Percentiles rank a stretch among this genome's conserved stretches.
phyloP scores from a whole-genome alignment of 1,140 invertebrate genomes.

The Mamestra configurata region DNA sequence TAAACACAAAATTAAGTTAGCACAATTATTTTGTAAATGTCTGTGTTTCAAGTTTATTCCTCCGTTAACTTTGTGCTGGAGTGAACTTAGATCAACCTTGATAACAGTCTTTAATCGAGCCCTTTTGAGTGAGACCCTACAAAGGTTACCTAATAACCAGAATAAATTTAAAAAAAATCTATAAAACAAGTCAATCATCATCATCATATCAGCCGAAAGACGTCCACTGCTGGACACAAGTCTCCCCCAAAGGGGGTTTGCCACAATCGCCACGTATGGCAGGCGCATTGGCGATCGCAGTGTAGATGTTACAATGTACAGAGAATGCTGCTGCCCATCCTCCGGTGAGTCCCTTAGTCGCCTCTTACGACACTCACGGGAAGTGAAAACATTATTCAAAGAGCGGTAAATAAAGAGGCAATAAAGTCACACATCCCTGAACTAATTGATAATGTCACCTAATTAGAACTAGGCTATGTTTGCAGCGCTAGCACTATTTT shows the following conservation, averaged over 20 bases:
- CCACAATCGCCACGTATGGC: too few relatives aligned
- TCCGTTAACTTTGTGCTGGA: neutral
- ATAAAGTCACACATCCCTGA: neutral
- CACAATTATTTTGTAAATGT: neutral
- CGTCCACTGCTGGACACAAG: too few relatives aligned
- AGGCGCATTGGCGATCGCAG: too few relatives aligned
- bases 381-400: neutral
- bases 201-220: too few relatives aligned
- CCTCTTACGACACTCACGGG: too few relatives aligned
- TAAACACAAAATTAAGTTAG: neutral
- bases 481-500: neutral
- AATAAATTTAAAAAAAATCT: neutral
- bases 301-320: too few relatives aligned
- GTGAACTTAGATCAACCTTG: neutral
- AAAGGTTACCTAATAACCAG: neutral
- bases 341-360: too few relatives aligned
- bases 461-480: conserved; percentile 20
- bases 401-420: neutral
- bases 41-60: neutral
- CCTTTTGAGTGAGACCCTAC: neutral
- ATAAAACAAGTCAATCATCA: too few relatives aligned
- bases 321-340: too few relatives aligned
- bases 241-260: too few relatives aligned
- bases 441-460: conserved; percentile 20
- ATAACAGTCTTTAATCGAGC: neutral